Evolutionary conservation across 2,797 vertebrate species (phyloP), one percentile per base, ranked within the genome.

Genomic region (Aselliscus stoliczkanus): DNA sequence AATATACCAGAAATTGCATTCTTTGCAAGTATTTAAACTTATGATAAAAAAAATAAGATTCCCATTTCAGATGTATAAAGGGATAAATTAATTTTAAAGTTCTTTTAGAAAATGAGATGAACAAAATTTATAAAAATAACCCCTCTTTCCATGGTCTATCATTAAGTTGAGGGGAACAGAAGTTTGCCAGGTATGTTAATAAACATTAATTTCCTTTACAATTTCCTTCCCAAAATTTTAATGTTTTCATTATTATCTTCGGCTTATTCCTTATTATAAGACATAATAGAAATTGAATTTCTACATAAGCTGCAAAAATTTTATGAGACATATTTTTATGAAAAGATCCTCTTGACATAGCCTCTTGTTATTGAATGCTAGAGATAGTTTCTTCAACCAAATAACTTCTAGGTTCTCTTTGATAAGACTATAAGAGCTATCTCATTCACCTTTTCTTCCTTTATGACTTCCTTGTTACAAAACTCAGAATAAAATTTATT

Each of bases 401-500:
- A 87, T 69, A 96, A 70, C 70, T 44, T 87, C 31, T 56, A 85
- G 29, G 2, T 89, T 93, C 65, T 7, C 42, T 94, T 76, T 92
- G 37, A 67, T 70, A 64, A 92, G 50, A 70, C 34, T 70, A 12
- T n/a, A 82, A 94, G 39, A 81, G 3, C n/a, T 67, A 21, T 29
- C 25, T 79, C 83, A 94, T 80, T 82, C 47, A 90, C 67, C 10
- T 50, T 60, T 72, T 80, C 95, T 97, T 93, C 13, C 52, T 93
- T 95, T 77, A 87, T 70, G 70, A 70, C 47, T 88, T 94, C 20
- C 31, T 18, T 77, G 10, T 92, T 93, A 87, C 47, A 95, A 97
- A 83, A 21, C 50, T 62, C 15, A 25, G 15, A 87, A 29, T 42
- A 69, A 94, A 96, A 95, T 88, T 93, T 89, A 82, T 39, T 54